Conservation (phyloP, 2,888 invertebrate species). For the Chromoteleia sp. region DNA sequence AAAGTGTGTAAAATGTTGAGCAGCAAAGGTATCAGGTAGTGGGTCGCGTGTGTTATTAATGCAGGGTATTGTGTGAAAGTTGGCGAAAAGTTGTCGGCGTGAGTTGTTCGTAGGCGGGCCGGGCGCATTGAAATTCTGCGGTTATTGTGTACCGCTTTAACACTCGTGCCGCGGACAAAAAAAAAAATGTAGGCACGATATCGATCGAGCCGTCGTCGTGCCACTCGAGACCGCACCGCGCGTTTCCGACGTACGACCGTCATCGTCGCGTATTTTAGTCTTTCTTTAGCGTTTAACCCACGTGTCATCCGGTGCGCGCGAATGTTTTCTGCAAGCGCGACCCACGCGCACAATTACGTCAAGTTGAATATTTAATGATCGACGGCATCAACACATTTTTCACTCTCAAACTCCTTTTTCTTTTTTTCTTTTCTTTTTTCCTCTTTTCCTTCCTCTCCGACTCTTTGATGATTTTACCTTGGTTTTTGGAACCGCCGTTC, state of each 20-base stretch:
- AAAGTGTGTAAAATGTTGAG: no score
- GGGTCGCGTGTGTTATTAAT: conserved; percentile 28
- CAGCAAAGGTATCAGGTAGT: conserved; percentile 30
- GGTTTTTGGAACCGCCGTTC: neutral
- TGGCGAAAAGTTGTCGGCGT: conserved; percentile 25
- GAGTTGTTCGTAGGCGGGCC: conserved; percentile 36
- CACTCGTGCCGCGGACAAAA: conserved; percentile 51
- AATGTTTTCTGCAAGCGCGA: conserved; percentile 71
- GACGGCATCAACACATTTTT: conserved; percentile 39
- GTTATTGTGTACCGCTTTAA: conserved; percentile 61
- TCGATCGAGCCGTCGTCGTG: conserved; percentile 70
- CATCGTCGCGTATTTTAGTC: conserved; percentile 71
- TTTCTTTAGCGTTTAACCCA: conserved; percentile 68
- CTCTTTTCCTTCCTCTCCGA: neutral
- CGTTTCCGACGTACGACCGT: conserved; percentile 64
- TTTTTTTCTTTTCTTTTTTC: no score
- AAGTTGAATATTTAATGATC: conserved; percentile 60
- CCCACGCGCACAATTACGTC: conserved; percentile 60
- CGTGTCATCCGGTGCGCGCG: conserved; percentile 68
- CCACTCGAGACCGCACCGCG: conserved; percentile 69
- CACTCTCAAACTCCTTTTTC: no score
- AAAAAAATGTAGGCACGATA: conserved; percentile 68
- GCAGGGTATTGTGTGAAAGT: conserved; percentile 17
- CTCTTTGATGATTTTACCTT: no score
- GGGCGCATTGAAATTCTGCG: conserved; percentile 47